phyloP scores from a whole-genome alignment of 2,888 invertebrate species.

The Lutraria lutraria region DNA sequence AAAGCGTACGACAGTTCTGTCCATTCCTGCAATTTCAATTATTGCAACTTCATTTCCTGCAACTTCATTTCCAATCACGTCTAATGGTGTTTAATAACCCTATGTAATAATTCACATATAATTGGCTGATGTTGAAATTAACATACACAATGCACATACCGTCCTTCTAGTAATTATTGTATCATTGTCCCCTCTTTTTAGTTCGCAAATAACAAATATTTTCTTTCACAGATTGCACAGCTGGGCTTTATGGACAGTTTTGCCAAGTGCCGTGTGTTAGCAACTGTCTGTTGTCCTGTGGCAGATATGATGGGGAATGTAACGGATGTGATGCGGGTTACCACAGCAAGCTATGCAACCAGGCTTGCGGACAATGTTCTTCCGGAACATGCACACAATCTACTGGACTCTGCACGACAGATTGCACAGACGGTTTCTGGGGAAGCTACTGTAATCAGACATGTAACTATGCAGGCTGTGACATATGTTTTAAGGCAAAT shows the following conservation, averaged over 20 bases:
- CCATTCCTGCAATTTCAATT: too few species aligned
- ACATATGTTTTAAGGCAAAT: conserved; percentile 33
- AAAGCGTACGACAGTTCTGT: too few species aligned
- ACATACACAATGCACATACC: too few species aligned
- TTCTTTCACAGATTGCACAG: conserved; percentile 14
- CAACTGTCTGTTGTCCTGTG: conserved; percentile 46
- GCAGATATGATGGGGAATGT: conserved; percentile 52
- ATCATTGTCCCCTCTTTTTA: too few species aligned
- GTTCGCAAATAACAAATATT: neutral
- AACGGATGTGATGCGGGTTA: conserved; percentile 48
- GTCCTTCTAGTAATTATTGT: too few species aligned
- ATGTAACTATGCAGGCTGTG: conserved; percentile 52
- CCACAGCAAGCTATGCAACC: conserved; percentile 47
- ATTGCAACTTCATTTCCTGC: too few species aligned
- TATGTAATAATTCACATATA: too few species aligned
- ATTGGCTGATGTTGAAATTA: too few species aligned
- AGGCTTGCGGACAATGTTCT: conserved; percentile 46
- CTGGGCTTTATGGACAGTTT: conserved; percentile 31
- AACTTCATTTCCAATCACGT: too few species aligned
- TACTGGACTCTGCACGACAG: conserved; percentile 48
- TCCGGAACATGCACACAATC: conserved; percentile 45
- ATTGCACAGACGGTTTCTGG: conserved; percentile 52
- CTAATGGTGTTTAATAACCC: too few species aligned
- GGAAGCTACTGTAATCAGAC: conserved; percentile 47
- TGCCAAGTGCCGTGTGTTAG: conserved; percentile 47